phyloP scores from a whole-genome alignment of 2,113 vertebrate species.

The Oryzias curvinotus region DNA sequence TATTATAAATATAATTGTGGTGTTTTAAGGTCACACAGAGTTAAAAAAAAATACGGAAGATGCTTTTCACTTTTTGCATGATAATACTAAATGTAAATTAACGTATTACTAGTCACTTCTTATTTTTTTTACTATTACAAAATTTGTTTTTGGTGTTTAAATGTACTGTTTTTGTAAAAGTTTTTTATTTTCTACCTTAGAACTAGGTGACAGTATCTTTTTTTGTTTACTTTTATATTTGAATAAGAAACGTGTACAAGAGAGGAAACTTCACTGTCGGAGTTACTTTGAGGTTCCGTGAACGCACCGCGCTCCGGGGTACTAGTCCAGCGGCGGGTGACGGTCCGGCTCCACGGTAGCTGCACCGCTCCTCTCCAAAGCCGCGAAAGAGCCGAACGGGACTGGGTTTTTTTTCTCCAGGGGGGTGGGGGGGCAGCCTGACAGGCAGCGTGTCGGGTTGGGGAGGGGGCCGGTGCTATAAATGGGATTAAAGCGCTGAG shows the following conservation, averaged over 20 bases:
- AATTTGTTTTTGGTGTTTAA: too few relatives aligned
- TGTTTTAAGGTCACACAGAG: too few relatives aligned
- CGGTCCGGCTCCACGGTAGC: conserved; percentile 63
- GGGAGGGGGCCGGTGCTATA: conserved; percentile 28
- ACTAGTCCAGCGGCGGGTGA: conserved; percentile 63
- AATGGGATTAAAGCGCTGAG: conserved; percentile 61
- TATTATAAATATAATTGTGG: too few relatives aligned
- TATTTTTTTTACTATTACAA: too few relatives aligned
- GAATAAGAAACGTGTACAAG: neutral
- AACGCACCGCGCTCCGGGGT: conserved; percentile 51
- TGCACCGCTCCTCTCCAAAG: conserved; percentile 31
- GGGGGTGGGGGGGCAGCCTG: conserved; percentile 2
- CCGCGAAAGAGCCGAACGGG: conserved; percentile 33
- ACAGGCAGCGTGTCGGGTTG: neutral
- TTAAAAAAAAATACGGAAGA: too few relatives aligned
- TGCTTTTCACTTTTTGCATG: too few relatives aligned
- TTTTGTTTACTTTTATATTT: too few relatives aligned
- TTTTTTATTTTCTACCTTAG: too few relatives aligned
- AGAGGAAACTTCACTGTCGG: conserved; percentile 7
- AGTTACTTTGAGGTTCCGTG: conserved; percentile 17
- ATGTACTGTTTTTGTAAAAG: too few relatives aligned
- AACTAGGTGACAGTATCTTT: too few relatives aligned
- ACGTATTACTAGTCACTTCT: too few relatives aligned
- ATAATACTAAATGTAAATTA: too few relatives aligned
- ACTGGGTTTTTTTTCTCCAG: conserved; percentile 10